Conservation (phyloP, 2,888 invertebrate species). For the Stenodera caucasica region DNA sequence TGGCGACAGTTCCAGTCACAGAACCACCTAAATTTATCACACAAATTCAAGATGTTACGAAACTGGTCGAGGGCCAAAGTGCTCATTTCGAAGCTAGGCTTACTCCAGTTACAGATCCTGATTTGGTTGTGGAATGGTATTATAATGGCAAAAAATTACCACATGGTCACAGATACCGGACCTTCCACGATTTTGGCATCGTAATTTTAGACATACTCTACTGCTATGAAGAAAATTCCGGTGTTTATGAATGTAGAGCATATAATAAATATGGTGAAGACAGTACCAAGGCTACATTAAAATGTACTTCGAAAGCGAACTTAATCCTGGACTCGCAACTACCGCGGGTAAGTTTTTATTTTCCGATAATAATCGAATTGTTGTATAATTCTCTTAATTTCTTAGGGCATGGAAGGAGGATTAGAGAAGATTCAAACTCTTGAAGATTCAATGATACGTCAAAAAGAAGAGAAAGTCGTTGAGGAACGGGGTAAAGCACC, state of each 20-base stretch:
- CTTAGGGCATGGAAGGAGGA: constrained; percentile 90
- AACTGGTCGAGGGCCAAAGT: constrained; percentile 91
- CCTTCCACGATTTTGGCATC: constrained; percentile 97
- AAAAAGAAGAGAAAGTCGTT: constrained; percentile 70
- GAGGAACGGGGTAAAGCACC: constrained; percentile 85
- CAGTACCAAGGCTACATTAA: constrained; percentile 79
- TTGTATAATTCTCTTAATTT: constrained; percentile 15
- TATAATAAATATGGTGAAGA: constrained; percentile 89
- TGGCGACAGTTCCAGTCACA: constrained; percentile 67
- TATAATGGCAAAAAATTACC: constrained; percentile 90
- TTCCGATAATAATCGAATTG: constrained; percentile 3
- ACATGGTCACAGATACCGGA: constrained; percentile 94
- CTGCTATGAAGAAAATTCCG: constrained; percentile 95
- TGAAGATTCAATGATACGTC: constrained; percentile 84
- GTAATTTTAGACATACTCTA: constrained; percentile 94
- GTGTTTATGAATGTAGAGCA: constrained; percentile 91
- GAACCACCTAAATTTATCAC: constrained; percentile 90
- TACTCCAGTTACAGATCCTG: constrained; percentile 92
- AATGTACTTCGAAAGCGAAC: constrained; percentile 86
- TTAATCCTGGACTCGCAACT: constrained; percentile 91
- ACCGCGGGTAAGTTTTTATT: constrained; percentile 68
- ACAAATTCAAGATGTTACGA: constrained; percentile 81
- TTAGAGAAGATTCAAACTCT: constrained; percentile 90
- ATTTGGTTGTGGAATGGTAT: constrained; percentile 93
- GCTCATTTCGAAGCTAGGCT: constrained; percentile 92